Base-by-base conservation (phyloP, 2,113 vertebrate species). In the Thalassoma bifasciatum region DNA sequence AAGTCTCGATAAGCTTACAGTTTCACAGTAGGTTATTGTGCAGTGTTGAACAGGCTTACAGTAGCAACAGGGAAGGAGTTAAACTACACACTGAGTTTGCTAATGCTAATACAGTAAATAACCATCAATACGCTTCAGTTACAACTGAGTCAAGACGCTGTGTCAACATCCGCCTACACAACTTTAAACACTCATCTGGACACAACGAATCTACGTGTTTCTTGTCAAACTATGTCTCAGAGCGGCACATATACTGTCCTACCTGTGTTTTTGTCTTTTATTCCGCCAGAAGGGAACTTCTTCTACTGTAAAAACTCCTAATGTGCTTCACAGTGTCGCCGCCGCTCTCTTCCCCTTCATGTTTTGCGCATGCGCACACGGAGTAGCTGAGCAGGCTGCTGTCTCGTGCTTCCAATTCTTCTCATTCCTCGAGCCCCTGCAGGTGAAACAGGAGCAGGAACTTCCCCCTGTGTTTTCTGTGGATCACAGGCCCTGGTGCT, bases 341-440 rank as follows among this genome's bases (percentile, higher is more conserved):
- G 34, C n/a, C 10, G 42, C 24, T 51, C 10, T 30, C 22, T 6
- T 14, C 8, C 8, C 5, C 8, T 19, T 70, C 1, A 30, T 51
- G 59, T 70, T 69, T 68, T 54, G 72, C 59, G 12, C 37, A 34
- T 79, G 85, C 85, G 82, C 72, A 79, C 60, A 61, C 5, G 22
- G 8, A 3, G 47, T n/a, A 21, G 22, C 23, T 34, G 13, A 46
- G 17, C 1, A 7, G 8, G 9, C 23, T 0, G 42, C 3, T 23
- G 65, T 38, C 57, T 22, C 54, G 54, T 36, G 72, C 44, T 51
- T 22, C 12, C 21, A 24, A 44, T 40, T 49, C 9, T 24, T 34
- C 34, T 53, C 37, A 30, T 1, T 46, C 24, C 38, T 42, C 47
- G 21, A 10, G 46, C 62, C 14, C 8, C 24, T 21, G 4, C 17